Base-by-base conservation (phyloP, 2,888 invertebrate species). In the Andrena trimmerana region DNA sequence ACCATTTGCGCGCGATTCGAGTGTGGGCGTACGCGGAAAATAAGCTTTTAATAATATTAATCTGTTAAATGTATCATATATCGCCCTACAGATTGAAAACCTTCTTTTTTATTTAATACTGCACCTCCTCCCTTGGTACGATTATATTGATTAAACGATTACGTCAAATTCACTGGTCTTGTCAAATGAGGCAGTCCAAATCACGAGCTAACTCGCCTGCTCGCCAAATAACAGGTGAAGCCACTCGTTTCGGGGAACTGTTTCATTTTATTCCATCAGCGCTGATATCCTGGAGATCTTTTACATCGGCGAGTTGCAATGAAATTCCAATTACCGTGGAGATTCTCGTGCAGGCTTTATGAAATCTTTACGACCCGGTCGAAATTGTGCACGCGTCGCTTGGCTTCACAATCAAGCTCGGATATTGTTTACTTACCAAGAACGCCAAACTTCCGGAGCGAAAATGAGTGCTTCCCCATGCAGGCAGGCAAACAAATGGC, bases 301-400 rank as follows among this genome's bases (percentile, higher is more conserved):
- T 24, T 42, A 1, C 13, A 20, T 20, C 20, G 8, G 20, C 33
- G 20, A 20, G 16, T 16, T 29, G 29, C 42, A 71, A 71, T 76
- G 71, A 57, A 71, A 76, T 20, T 70, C 24, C 76, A 76, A 76
- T 76, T 76, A 76, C 63, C 57, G 24, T 36, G 54, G 1, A 10
- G 29, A 62, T 52, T 20, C 4, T 54, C 42, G 42, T 42, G 31
- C 54, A 20, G 24, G 10, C 57, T 70, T 57, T 70, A 71, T 65
- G 76, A 70, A 76, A 76, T 70, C 63, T 70, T 70, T 63, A 76
- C 63, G 63, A 57, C 10, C 54, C n/a, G 13, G 54, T 24, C 71
- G 57, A 27, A 57, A 71, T 77, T 27, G 63, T 57, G 63, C 63
- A 24, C 20, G 76, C 71, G 54, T 62, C 70, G 20, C 52, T 70